phyloP scores from a whole-genome alignment of 2,113 vertebrate species.

The Cyprinodon brontotheroides region DNA sequence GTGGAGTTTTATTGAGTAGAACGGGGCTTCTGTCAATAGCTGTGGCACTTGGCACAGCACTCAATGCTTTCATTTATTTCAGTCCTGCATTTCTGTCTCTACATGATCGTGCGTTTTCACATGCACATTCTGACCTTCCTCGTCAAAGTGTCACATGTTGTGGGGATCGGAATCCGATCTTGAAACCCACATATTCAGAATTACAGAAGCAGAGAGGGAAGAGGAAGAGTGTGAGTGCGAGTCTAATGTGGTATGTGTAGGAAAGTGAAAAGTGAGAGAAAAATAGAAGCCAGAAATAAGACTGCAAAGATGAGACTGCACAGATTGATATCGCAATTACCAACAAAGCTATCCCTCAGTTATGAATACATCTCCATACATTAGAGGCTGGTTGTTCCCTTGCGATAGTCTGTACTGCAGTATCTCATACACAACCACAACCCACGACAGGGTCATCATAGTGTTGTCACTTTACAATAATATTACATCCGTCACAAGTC shows the following conservation, averaged over 20 bases:
- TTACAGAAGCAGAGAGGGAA: slow-evolving; percentile 2
- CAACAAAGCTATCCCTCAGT: slow-evolving; percentile 73
- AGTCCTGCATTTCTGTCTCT: slow-evolving; percentile 20
- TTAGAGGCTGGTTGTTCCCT: slow-evolving; percentile 65
- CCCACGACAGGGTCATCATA: slow-evolving; percentile 44
- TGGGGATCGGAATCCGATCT: slow-evolving; percentile 13
- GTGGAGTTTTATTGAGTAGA: slow-evolving; percentile 63
- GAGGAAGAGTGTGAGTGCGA: slow-evolving; percentile 3
- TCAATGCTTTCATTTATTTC: slow-evolving; percentile 43
- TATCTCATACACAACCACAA: slow-evolving; percentile 49
- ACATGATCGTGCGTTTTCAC: slow-evolving; percentile 21
- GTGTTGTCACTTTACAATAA: slow-evolving; percentile 30
- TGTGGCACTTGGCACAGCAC: slow-evolving; percentile 23
- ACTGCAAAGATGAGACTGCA: slow-evolving; percentile 66
- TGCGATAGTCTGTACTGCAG: slow-evolving; percentile 43
- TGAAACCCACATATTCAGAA: slow-evolving; percentile 45
- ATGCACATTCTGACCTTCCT: slow-evolving; percentile 42
- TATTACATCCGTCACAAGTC: slow-evolving; percentile 5
- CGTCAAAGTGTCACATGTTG: slow-evolving; percentile 3
- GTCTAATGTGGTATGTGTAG: background rate
- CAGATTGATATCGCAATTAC: slow-evolving; percentile 81
- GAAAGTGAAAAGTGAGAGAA: slow-evolving; percentile 16
- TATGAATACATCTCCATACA: slow-evolving; percentile 81
- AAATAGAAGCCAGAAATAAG: slow-evolving; percentile 64
- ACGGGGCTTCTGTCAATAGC: slow-evolving; percentile 57